Base-by-base conservation (phyloP, 2,888 invertebrate genomes). In the Nowickia ferox region DNA sequence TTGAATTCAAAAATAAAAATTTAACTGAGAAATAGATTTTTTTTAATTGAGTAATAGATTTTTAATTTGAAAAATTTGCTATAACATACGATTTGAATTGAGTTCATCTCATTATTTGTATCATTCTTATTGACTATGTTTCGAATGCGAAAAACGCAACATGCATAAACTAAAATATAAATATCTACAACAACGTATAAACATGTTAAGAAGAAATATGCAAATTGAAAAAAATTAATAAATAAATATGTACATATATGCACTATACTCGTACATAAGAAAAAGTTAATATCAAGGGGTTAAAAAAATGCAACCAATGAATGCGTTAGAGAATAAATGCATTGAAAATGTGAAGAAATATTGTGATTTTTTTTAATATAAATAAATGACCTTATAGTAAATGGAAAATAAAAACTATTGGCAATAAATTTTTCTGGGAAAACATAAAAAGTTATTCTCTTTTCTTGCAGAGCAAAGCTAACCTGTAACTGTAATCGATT, bases 341-440 rank as follows among this genome's bases (percentile, higher is more conserved):
- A 22, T 9, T 19, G 17, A 11, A 57, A 22, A 42, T n/a, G 42
- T 68, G 13, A 59, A 68, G 19, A 9, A 9, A 57, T 17, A 66
- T 57, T 15, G 10, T 40, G 44, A 53, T 57, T 44, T 46, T 71
- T 30, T 30, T 30, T 30, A 30, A 44, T 38, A 42, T 63, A 74
- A 59, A 22, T 66, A 48, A 76, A 68, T 74, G 75, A 53, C 65
- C 78, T 51, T 66, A 42, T 13, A 59, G 9, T 38, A 38, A 38
- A 59, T n/a, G 22, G 9, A 19, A 55, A 22, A 55, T 53, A 19
- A 55, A 22, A 55, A 44, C 65, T 38, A 68, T 55, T 5, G 53
- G 59, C n/a, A 46, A 42, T 42, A 63, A 11, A 5, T 48, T 48
- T 48, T 48, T 5, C 48, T 30, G 6, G 30, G 30, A 30, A 30